These are phyloP conservation scores for Moxostoma hubbsi DNA, from an alignment of 2,797 vertebrate genomes.

Conservation along the genomic window DNA sequence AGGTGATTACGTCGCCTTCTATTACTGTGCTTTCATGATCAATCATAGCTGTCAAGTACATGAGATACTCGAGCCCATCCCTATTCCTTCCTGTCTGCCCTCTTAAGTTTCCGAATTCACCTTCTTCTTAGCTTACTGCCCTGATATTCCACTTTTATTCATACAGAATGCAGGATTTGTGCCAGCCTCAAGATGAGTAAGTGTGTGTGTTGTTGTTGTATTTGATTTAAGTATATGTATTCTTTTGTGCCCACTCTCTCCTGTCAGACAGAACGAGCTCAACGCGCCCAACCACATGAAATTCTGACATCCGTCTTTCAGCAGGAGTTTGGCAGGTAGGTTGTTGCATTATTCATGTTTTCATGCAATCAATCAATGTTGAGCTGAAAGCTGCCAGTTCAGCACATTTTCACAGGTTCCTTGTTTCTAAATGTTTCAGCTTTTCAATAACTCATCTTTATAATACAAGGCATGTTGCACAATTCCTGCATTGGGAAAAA, in stretches of 20 bases:
- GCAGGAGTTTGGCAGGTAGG: conserved; percentile 52
- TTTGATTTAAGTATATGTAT: background rate
- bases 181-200: background rate
- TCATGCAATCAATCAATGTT: conserved; percentile 68
- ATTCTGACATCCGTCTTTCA: conserved; percentile 66
- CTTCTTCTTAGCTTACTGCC: background rate
- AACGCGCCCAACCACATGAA: conserved; percentile 56
- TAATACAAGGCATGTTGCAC: conserved; percentile 35
- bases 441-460: conserved; percentile 55
- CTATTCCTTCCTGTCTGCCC: background rate
- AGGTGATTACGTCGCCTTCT: too few species aligned
- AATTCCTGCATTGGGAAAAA: conserved; percentile 6
- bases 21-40: too few species aligned
- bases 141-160: background rate
- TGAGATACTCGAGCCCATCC: too few species aligned
- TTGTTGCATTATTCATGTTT: conserved; percentile 71
- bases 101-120: background rate
- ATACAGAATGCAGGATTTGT: background rate
- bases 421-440: conserved; percentile 59
- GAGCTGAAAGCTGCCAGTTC: conserved; percentile 57
- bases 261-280: conserved; percentile 37
- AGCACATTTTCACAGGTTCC: conserved; percentile 51
- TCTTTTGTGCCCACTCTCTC: conserved; percentile 29
- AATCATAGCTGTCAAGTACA: too few species aligned
- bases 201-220: background rate